A percentile compares a stretch with the other conserved stretches of the same genome.
phyloP scores from a whole-genome alignment of 2,797 vertebrate genomes.

The Leuciscus waleckii region DNA sequence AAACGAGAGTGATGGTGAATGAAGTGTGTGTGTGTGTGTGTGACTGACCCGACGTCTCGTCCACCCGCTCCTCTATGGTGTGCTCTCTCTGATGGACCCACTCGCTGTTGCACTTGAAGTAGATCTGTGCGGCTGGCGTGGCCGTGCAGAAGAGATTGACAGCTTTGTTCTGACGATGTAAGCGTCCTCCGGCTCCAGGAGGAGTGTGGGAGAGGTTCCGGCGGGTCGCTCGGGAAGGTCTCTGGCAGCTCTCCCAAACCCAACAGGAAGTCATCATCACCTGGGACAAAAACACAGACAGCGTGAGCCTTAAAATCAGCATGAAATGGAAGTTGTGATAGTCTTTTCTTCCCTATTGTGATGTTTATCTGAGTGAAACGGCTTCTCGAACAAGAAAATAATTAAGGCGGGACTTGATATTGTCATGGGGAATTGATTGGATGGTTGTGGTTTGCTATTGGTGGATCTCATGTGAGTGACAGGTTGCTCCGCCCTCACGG shows the following conservation, averaged over 20 bases:
- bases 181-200: constrained; percentile 95
- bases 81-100: constrained; percentile 46
- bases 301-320: not conserved
- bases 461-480: not conserved
- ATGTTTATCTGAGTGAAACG: not conserved
- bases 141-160: constrained; percentile 94
- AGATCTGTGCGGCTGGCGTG: constrained; percentile 11
- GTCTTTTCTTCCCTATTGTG: not conserved
- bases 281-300: constrained; percentile 32
- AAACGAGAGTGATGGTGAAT: constrained; percentile 6
- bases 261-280: constrained; percentile 92
- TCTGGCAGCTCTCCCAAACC: constrained; percentile 95
- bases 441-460: not conserved
- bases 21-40: not conserved
- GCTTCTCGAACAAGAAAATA: not conserved
- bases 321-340: not conserved
- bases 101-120: constrained; percentile 48
- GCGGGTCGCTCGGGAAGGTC: constrained; percentile 96
- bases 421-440: too few relatives aligned
- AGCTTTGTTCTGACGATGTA: constrained; percentile 97
- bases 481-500: too few relatives aligned
- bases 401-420: too few relatives aligned
- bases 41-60: constrained; percentile 95
- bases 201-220: constrained; percentile 93
- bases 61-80: constrained; percentile 92